Percentiles rank a stretch among this genome's conserved stretches.
Conservation (phyloP, 2,888 invertebrate species). For the Brachyptera putata region DNA sequence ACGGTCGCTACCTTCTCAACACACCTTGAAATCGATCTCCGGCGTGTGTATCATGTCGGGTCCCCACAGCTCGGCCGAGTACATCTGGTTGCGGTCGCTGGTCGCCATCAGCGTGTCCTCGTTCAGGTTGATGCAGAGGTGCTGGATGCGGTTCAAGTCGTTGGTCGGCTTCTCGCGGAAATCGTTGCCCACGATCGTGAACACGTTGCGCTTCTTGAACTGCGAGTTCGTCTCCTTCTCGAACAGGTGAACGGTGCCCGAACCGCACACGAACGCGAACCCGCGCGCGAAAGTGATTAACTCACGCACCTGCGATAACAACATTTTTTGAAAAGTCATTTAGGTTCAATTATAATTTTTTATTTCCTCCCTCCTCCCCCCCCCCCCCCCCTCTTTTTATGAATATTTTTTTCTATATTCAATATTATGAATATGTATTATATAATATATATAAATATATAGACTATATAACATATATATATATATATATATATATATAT, state of each 20-base stretch:
- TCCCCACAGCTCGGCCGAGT: slow-evolving; percentile 62
- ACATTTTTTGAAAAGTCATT: too few species aligned
- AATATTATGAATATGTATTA: too few species aligned
- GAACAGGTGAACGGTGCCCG: slow-evolving; percentile 71
- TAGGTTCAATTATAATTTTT: too few species aligned
- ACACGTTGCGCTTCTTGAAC: slow-evolving; percentile 62
- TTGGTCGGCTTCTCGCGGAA: slow-evolving; percentile 8
- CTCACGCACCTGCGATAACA: neutral
- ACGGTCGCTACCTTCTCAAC: too few species aligned
- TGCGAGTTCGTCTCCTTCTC: slow-evolving; percentile 73
- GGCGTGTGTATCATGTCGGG: slow-evolving; percentile 50
- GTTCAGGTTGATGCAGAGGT: slow-evolving; percentile 24
- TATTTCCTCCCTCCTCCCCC: too few species aligned
- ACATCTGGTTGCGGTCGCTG: slow-evolving; percentile 65
- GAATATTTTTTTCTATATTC: too few species aligned
- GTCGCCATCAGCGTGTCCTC: slow-evolving; percentile 58
- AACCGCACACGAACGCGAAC: slow-evolving; percentile 70
- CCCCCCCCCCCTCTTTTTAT: too few species aligned
- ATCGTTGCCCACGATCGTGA: slow-evolving; percentile 47
- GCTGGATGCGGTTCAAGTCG: slow-evolving; percentile 7
- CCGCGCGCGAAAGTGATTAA: slow-evolving; percentile 46
- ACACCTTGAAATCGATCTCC: slow-evolving; percentile 1
- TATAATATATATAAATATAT: too few species aligned
- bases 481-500: too few species aligned
- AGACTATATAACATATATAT: too few species aligned